Evolutionary conservation across 2,797 vertebrate genomes (phyloP).

Genomic region (Notamacropus eugenii): DNA sequence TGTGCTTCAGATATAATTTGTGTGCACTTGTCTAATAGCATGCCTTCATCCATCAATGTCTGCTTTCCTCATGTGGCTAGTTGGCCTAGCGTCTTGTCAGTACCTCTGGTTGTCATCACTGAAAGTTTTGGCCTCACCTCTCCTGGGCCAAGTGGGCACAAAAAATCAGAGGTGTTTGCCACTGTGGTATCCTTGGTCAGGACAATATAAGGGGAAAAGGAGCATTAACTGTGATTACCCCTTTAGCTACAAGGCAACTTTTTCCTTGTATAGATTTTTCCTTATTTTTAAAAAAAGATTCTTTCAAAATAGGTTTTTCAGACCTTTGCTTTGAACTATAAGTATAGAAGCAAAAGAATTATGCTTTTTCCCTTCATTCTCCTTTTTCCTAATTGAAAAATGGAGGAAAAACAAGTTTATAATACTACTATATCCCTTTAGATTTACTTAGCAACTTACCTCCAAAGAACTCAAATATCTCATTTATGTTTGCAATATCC

Average conservation of each 20-base stretch:
- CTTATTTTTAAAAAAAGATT: background rate
- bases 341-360: background rate
- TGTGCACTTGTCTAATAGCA: background rate
- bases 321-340: slow-evolving; percentile 2
- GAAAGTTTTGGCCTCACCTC: background rate
- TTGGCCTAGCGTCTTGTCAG: background rate
- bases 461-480: slow-evolving; percentile 7
- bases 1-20: background rate
- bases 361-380: slow-evolving; percentile 34
- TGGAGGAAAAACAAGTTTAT: background rate
- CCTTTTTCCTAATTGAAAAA: slow-evolving; percentile 36
- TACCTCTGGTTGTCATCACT: background rate
- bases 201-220: background rate
- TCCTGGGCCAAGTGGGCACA: background rate
- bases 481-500: background rate
- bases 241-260: background rate
- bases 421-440: background rate
- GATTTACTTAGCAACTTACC: slow-evolving; percentile 26
- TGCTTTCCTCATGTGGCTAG: background rate
- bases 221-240: background rate
- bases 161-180: background rate
- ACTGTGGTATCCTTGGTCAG: background rate
- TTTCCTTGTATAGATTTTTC: background rate
- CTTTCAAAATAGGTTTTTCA: background rate
- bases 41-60: background rate